phyloP scores from a whole-genome alignment of 2,113 vertebrate species.

The Mesocricetus auratus region DNA sequence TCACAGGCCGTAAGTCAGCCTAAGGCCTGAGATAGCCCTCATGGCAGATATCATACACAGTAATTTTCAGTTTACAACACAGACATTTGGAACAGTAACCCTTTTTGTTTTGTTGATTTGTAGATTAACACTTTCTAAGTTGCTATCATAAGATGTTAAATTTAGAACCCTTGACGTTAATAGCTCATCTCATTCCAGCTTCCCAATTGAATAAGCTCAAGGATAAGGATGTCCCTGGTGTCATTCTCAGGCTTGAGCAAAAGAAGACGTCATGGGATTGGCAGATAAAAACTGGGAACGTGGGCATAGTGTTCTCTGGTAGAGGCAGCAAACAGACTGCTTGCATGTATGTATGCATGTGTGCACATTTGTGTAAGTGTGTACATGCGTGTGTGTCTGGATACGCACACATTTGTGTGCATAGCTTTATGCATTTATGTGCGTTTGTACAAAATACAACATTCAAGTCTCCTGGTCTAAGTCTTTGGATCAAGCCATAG shows the following conservation, averaged over 20 bases:
- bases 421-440: background rate
- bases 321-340: background rate
- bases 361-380: background rate
- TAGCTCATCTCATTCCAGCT: slow-evolving; percentile 17
- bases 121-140: background rate
- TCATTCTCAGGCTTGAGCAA: background rate
- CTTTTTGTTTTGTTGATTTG: background rate
- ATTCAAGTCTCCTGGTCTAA: background rate
- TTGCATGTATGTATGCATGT: background rate
- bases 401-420: too few relatives aligned
- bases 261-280: background rate
- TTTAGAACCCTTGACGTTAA: background rate
- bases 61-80: background rate
- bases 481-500: background rate
- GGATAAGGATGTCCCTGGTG: background rate
- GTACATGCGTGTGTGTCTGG: rapidly evolving
- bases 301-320: background rate
- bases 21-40: background rate
- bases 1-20: background rate
- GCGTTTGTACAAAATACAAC: background rate
- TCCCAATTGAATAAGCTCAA: background rate
- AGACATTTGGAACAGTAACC: background rate
- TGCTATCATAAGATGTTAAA: background rate
- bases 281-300: background rate
- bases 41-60: rapidly evolving